Base-by-base conservation (phyloP, 2,888 invertebrate species). In the Troglohyphantes excavatus region DNA sequence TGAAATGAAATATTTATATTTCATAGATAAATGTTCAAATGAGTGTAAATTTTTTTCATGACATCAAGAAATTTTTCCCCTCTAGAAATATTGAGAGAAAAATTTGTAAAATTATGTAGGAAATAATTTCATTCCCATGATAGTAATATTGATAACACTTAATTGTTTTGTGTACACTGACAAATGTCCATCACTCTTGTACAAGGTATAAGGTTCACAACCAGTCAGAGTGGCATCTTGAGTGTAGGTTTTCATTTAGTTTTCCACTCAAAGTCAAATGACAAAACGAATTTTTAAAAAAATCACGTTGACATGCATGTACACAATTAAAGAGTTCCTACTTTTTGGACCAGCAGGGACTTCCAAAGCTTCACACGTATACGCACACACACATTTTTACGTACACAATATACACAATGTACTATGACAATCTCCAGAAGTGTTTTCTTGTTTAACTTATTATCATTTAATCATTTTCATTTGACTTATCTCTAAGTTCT, bases 321-420 rank as follows among this genome's bases (percentile, higher is more conserved):
- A 86, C 78, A 86, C 85, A 86, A 67, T 84, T 72, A 78, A 53
- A 67, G 68, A 76, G 23, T 29, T 59, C 76, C 85, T 70, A 61
- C 59, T 76, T 59, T 73, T 75, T 53, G n/a, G 19, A 7, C 17
- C 79, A 86, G 78, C 68, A 53, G 39, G 68, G 85, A 61, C 59
- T 78, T 65, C 67, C 19, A 65, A 79, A 83, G 83, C 76, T 73
- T 75, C 72, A 61, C 82, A 84, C 29, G 61, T 78, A 87, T 46
- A 39, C 33, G 73, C 68, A 83, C 53, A 75, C 63, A 75, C 59
- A 89, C 68, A 68, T 81, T 81, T 53, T 46, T 67, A 90, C 90
- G 90, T 79, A 84, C 84, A 90, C 90, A 89, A 89, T 89, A 89
- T 89, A 89, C 83, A 89, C 83, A 89, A 59, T 61, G 75, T 68